Evolutionary conservation across 1,140 invertebrate species (phyloP).

Genomic region (Ladona fulva): DNA sequence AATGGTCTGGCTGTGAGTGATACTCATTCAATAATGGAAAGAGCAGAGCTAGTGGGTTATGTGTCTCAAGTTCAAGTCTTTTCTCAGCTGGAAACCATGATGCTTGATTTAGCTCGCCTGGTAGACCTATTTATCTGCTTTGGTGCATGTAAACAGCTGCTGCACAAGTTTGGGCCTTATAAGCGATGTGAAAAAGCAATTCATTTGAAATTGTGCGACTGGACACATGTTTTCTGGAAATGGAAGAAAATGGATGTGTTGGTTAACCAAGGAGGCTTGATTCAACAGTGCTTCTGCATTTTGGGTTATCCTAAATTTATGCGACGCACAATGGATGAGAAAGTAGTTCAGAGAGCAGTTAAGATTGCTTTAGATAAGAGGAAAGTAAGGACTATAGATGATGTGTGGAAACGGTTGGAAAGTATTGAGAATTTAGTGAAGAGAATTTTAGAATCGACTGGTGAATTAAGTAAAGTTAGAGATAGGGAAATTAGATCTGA

Average conservation of each 20-base stretch:
- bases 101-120: slow-evolving; percentile 11
- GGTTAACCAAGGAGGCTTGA: neutral
- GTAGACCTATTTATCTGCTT: neutral
- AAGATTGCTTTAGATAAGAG: neutral
- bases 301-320: neutral
- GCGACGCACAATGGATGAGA: neutral
- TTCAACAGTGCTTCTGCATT: neutral
- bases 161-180: neutral
- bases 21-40: slow-evolving; percentile 26
- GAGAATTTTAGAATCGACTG: no score
- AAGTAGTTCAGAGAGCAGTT: neutral
- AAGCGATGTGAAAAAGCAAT: neutral
- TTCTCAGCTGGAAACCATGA: slow-evolving; percentile 16
- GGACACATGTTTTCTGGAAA: neutral
- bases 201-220: neutral
- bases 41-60: slow-evolving; percentile 18
- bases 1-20: slow-evolving; percentile 32
- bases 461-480: no score
- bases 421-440: neutral
- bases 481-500: no score
- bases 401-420: neutral
- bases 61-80: slow-evolving; percentile 15
- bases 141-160: neutral
- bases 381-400: neutral
- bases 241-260: neutral